Conservation (phyloP, 2,113 vertebrate species). For the Camelus bactrianus region DNA sequence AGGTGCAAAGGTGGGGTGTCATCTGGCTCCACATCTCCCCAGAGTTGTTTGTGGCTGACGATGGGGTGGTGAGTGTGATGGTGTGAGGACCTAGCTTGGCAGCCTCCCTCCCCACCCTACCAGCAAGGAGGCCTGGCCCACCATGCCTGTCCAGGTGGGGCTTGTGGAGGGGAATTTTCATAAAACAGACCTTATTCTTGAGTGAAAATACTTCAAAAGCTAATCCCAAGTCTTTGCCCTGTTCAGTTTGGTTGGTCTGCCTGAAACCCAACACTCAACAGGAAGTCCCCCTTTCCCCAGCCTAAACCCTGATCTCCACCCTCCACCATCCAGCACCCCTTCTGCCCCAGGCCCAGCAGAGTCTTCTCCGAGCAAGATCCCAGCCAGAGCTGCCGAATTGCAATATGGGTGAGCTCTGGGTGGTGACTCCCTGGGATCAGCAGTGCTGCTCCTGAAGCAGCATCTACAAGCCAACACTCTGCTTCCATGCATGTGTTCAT, state of each 20-base stretch:
- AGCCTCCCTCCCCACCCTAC: neutral
- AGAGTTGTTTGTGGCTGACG: neutral
- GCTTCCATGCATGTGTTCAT: neutral
- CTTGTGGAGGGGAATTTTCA: neutral
- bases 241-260: neutral
- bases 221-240: neutral
- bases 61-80: rapidly evolving
- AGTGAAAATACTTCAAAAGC: neutral
- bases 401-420: neutral
- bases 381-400: neutral
- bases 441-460: neutral
- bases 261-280: neutral
- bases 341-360: neutral
- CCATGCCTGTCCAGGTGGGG: neutral
- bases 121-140: neutral
- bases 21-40: neutral
- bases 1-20: neutral
- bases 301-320: neutral
- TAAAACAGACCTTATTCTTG: neutral
- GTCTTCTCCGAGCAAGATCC: neutral
- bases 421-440: neutral
- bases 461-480: neutral
- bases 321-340: neutral
- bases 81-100: neutral
- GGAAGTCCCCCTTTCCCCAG: neutral